Conservation (phyloP, 2,113 vertebrate species). For the Dicerorhinus sumatrensis region DNA sequence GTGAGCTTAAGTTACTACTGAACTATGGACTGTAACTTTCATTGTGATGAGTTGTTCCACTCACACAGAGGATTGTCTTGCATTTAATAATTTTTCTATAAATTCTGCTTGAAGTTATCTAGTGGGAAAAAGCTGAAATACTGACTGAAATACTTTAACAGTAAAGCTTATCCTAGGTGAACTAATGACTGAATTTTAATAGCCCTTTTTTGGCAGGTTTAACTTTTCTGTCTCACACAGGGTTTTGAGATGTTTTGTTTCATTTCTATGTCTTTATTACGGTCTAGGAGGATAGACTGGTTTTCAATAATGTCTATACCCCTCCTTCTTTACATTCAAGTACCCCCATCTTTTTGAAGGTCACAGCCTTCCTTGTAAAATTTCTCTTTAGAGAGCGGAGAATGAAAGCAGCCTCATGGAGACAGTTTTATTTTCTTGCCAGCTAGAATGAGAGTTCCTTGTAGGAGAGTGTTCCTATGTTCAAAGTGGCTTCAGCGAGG, state of each 20-base stretch:
- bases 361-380: not conserved
- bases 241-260: constrained; percentile 63
- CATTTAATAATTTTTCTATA: constrained; percentile 67
- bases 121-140: constrained; percentile 59
- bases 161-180: constrained; percentile 63
- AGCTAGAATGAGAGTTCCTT: not conserved
- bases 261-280: constrained; percentile 72
- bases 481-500: not conserved
- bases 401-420: not conserved
- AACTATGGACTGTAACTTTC: not conserved
- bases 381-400: not conserved
- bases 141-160: constrained; percentile 51
- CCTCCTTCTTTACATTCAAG: constrained; percentile 32
- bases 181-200: constrained; percentile 70
- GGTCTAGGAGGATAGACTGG: constrained; percentile 39
- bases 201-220: constrained; percentile 56
- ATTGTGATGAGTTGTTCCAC: not conserved
- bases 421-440: not conserved
- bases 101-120: constrained; percentile 65
- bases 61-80: not conserved
- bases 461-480: not conserved
- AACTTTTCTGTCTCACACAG: constrained; percentile 47
- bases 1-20: not conserved
- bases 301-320: constrained; percentile 52
- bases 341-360: not conserved